Conservation (phyloP, 2,797 vertebrate genomes). For the Coilia nasus region DNA sequence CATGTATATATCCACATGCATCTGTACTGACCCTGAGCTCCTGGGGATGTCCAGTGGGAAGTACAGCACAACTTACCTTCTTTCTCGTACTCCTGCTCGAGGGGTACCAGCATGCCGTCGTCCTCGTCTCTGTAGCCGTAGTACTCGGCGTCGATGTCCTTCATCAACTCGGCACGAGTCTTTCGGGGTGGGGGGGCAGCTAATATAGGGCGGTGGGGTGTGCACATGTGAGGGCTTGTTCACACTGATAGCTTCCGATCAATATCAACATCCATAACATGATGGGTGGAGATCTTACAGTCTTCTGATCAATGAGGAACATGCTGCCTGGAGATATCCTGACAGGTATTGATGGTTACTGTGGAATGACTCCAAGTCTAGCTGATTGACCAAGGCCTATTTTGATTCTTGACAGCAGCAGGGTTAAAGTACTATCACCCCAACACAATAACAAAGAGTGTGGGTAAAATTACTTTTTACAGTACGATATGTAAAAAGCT, state of each 20-base stretch:
- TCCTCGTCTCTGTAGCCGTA: conserved; percentile 97
- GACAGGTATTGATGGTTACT: background rate
- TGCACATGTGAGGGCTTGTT: background rate
- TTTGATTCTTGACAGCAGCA: background rate
- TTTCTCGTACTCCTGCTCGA: conserved; percentile 89
- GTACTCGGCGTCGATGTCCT: conserved; percentile 93
- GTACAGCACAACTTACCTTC: conserved; percentile 67
- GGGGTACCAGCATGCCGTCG: conserved; percentile 88
- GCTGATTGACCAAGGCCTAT: background rate
- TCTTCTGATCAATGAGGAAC: background rate
- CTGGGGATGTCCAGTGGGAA: background rate
- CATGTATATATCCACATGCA: too few species aligned
- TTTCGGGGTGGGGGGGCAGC: conserved; percentile 89
- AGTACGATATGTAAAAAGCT: background rate
- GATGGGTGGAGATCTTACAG: background rate
- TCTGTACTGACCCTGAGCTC: too few species aligned
- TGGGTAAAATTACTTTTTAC: background rate
- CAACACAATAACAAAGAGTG: background rate
- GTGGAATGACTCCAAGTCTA: background rate
- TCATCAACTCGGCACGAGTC: conserved; percentile 94
- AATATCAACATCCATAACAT: background rate
- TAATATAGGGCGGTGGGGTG: conserved; percentile 55
- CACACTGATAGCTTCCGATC: background rate
- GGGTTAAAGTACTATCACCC: background rate
- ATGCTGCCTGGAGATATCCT: background rate